These are phyloP conservation scores for Brachypodius melanocephalos DNA, from an alignment of 2,113 vertebrate genomes.

Conservation along the genomic window DNA sequence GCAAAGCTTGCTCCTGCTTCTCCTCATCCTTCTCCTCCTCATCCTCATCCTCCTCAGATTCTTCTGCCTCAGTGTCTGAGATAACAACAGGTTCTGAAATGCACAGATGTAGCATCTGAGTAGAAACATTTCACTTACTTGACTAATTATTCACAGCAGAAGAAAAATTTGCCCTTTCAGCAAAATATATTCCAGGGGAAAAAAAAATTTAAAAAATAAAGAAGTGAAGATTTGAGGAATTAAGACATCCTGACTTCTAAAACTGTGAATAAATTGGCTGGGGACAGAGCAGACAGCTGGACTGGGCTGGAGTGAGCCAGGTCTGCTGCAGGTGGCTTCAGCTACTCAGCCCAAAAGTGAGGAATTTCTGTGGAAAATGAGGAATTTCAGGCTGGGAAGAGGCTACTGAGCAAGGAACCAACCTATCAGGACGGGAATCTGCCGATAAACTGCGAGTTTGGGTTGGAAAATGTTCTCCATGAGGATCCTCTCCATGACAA, in stretches of 20 bases:
- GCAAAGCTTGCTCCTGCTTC: neutral
- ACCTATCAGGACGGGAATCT: slow-evolving; percentile 82
- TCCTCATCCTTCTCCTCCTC: neutral
- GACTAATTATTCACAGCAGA: neutral
- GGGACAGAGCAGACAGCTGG: neutral
- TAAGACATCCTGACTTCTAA: neutral
- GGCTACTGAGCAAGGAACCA: neutral
- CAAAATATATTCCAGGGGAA: neutral
- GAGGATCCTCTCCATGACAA: slow-evolving; percentile 85
- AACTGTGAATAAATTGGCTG: neutral
- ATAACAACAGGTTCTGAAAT: slow-evolving; percentile 47
- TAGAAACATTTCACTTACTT: neutral
- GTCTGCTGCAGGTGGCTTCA: neutral
- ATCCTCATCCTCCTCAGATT: neutral
- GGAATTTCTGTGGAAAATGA: neutral
- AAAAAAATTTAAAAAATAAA: neutral
- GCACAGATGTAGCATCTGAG: neutral
- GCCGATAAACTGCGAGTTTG: slow-evolving; percentile 83
- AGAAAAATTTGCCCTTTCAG: neutral
- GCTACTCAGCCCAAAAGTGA: neutral
- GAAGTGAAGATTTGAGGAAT: neutral
- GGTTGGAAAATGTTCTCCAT: slow-evolving; percentile 83
- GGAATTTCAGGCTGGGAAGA: neutral
- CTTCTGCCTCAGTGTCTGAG: neutral
- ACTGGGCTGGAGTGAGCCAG: neutral